phyloP scores from a whole-genome alignment of 2,797 vertebrate genomes.

The Cirrhinus molitorella region DNA sequence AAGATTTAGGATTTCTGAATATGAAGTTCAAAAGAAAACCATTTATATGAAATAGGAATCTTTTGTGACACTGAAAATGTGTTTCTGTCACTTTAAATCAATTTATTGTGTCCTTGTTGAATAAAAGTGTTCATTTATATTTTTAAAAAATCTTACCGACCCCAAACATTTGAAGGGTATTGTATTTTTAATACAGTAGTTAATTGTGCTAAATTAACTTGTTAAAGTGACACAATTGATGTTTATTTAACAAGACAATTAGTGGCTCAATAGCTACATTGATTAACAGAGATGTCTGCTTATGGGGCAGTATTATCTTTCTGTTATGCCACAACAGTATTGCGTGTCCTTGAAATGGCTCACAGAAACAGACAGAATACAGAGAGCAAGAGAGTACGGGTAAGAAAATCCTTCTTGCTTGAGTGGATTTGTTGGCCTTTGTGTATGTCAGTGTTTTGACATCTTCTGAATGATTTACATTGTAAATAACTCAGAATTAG shows the following conservation, averaged over 20 bases:
- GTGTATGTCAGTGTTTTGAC: constrained; percentile 67
- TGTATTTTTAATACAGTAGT: background rate
- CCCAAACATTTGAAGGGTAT: background rate
- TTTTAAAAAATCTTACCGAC: no score
- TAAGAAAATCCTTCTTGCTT: background rate
- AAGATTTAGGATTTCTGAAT: background rate
- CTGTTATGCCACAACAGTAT: background rate
- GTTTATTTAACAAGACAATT: background rate
- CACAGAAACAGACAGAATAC: background rate
- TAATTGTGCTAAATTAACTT: background rate
- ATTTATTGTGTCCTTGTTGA: no score
- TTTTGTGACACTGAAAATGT: no score
- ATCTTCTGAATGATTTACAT: constrained; percentile 68
- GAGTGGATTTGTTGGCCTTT: constrained; percentile 66
- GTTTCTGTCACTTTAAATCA: no score
- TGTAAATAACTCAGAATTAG: constrained; percentile 74
- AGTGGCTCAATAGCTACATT: constrained; percentile 9
- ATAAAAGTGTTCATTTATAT: no score
- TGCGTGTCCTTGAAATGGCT: constrained; percentile 38
- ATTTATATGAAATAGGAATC: no score
- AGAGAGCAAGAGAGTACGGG: background rate
- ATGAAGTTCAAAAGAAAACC: no score
- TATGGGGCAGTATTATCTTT: constrained; percentile 43
- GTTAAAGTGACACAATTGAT: background rate
- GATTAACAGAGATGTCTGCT: constrained; percentile 39